A percentile compares a stretch with the other conserved stretches of the same genome.
Evolutionary conservation across 2,113 vertebrate species (phyloP).

Genomic region (Antennarius striatus): DNA sequence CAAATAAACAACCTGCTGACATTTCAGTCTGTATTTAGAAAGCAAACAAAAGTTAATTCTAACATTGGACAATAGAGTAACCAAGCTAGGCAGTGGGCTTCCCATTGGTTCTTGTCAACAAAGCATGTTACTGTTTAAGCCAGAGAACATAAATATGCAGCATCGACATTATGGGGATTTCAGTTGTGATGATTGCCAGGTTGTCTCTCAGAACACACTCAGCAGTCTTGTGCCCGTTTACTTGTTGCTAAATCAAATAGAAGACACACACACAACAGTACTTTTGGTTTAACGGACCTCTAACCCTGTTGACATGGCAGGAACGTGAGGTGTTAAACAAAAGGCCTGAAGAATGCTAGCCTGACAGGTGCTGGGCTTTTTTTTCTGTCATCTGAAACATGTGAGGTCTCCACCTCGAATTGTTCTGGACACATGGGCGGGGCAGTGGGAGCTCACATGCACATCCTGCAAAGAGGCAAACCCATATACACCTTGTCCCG

Average conservation of each 20-base stretch:
- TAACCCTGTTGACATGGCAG: slow-evolving; percentile 48
- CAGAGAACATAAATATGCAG: slow-evolving; percentile 19
- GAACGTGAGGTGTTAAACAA: slow-evolving; percentile 65
- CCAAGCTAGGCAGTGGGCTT: background rate
- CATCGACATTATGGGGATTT: slow-evolving; percentile 40
- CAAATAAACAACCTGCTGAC: background rate
- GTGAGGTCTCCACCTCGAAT: slow-evolving; percentile 38
- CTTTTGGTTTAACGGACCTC: slow-evolving; percentile 27
- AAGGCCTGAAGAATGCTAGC: slow-evolving; percentile 65
- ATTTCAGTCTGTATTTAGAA: background rate
- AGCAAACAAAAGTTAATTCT: background rate
- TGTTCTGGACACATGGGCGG: slow-evolving; percentile 44
- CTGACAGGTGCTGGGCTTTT: slow-evolving; percentile 69
- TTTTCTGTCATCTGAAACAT: slow-evolving; percentile 58
- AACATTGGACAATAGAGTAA: slow-evolving; percentile 2
- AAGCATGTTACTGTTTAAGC: slow-evolving; percentile 35
- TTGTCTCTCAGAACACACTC: slow-evolving; percentile 35
- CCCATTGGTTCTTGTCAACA: slow-evolving; percentile 17
- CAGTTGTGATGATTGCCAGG: slow-evolving; percentile 10
- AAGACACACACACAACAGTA: slow-evolving; percentile 3
- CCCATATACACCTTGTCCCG: slow-evolving; percentile 3
- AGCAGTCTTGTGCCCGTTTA: slow-evolving; percentile 9
- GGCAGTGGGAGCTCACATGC: background rate
- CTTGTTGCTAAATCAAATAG: slow-evolving; percentile 32
- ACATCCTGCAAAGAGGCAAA: slow-evolving; percentile 15